Evolutionary conservation across 2,113 vertebrate species (phyloP), one percentile per base, ranked within the genome.

Genomic region (Aplodontia rufa): DNA sequence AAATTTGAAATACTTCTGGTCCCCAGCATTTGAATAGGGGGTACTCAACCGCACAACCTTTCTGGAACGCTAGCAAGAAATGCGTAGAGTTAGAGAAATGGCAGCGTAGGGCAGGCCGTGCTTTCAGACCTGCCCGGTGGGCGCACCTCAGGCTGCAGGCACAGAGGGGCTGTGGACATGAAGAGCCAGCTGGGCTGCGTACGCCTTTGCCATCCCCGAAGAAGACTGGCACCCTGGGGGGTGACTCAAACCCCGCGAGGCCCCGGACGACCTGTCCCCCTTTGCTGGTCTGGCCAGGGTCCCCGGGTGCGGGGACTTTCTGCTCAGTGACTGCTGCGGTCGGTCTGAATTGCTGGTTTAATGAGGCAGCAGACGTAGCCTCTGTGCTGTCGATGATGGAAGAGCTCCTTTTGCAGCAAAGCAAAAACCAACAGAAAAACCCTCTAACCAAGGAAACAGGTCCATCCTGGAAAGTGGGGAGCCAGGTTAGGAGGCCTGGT

Each of bases 341-440:
- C 97, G 96, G 95, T 98, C 79, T 96, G 89, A 95, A 92, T 97
- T 66, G 62, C 97, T 97, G 97, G 95, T 98, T 98, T 97, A 98
- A 98, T 78, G 95, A 97, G 97, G 86, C 94, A 94, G 92, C 97
- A 97, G 97, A 96, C 90, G 49, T 95, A 97, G 97, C 95, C 94
- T 98, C 96, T 97, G 91, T 95, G 12, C 91, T 9, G 84, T 97
- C 95, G 93, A 93, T 97, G 95, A 94, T 97, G 84, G 87, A 97
- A 96, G 75, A 88, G 87, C 94, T 68, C 45, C 93, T 97, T 60
- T 96, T 60, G 53, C 32, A 45, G 47, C 55, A 80, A 87, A 95
- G 35, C 28, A 40, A 20, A 90, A 96, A 13, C 0, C 32, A 24
- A 93, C 35, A 19, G 19, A 90, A 96, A 7, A 1, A 20, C 87